Conservation (phyloP, 2,888 invertebrate species). For the Nebria salina region DNA sequence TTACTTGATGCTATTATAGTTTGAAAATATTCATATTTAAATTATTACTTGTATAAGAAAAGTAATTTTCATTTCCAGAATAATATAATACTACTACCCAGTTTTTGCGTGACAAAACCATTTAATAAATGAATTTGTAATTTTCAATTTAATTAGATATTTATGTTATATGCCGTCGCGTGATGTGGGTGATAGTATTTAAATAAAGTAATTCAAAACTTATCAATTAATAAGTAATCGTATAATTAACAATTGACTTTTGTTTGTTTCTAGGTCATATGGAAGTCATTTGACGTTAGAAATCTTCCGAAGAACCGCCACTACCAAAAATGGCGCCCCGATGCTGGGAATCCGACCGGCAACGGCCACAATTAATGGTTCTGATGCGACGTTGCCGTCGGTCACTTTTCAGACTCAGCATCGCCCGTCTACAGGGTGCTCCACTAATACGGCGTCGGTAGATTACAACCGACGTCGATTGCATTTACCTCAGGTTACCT, state of each 20-base stretch:
- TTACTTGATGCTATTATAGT: too few species aligned
- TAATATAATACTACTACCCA: too few species aligned
- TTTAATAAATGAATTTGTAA: too few species aligned
- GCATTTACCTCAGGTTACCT: slow-evolving; percentile 83
- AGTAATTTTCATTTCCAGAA: too few species aligned
- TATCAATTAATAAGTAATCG: background rate
- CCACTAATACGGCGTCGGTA: slow-evolving; percentile 69
- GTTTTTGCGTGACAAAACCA: too few species aligned
- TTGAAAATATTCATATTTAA: too few species aligned
- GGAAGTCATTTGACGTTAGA: slow-evolving; percentile 77
- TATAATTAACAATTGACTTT: background rate
- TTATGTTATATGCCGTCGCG: background rate
- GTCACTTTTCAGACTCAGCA: slow-evolving; percentile 57
- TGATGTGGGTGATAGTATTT: background rate
- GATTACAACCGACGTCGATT: slow-evolving; percentile 70
- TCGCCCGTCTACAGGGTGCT: slow-evolving; percentile 77
- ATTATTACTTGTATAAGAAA: too few species aligned
- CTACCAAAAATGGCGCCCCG: slow-evolving; percentile 61
- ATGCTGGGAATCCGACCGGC: slow-evolving; percentile 54
- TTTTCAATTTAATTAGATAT: background rate
- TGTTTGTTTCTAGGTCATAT: slow-evolving; percentile 66
- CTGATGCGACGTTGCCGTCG: slow-evolving; percentile 50
- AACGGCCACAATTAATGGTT: slow-evolving; percentile 52
- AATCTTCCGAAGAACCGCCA: slow-evolving; percentile 71
- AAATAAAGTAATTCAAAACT: background rate